A percentile compares a stretch with the other conserved stretches of the same genome.
Conservation (phyloP, 2,888 invertebrate genomes). For the Lasioglossum vierecki region DNA sequence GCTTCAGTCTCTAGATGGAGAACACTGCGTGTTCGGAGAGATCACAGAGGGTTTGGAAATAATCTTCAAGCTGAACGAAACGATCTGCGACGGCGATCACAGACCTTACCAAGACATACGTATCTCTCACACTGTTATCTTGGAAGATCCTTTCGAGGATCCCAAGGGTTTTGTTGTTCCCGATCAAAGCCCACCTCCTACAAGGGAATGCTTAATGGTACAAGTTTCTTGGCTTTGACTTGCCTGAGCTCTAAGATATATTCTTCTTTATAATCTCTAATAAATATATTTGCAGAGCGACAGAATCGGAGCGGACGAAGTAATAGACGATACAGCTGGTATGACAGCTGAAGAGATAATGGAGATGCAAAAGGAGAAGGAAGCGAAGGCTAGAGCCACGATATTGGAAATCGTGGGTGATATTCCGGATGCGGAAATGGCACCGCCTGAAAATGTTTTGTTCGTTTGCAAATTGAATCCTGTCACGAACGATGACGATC, state of each 20-base stretch:
- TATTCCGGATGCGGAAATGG: conserved; percentile 97
- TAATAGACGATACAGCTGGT: conserved; percentile 94
- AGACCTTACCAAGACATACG: conserved; percentile 97
- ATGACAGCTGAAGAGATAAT: conserved; percentile 93
- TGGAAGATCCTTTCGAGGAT: conserved; percentile 98
- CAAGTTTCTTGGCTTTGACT: neutral
- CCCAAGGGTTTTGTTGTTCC: conserved; percentile 91
- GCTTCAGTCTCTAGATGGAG: conserved; percentile 94
- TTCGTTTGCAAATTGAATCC: conserved; percentile 99
- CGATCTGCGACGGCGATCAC: conserved; percentile 95
- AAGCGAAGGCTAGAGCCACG: conserved; percentile 98
- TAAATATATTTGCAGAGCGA: conserved; percentile 86
- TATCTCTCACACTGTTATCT: conserved; percentile 97
- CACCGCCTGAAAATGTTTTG: conserved; percentile 99
- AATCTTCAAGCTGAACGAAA: conserved; percentile 95
- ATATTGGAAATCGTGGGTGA: conserved; percentile 99
- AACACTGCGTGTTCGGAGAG: conserved; percentile 98
- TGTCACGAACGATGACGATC: conserved; percentile 97
- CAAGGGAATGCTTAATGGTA: conserved; percentile 88
- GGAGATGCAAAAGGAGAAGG: conserved; percentile 94
- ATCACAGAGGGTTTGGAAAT: conserved; percentile 96
- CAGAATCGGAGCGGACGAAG: conserved; percentile 96
- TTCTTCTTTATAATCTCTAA: neutral
- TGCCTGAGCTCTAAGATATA: neutral
- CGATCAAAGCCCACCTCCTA: conserved; percentile 95